phyloP scores from a whole-genome alignment of 2,888 invertebrate genomes.

The Horisme vitalbata region DNA sequence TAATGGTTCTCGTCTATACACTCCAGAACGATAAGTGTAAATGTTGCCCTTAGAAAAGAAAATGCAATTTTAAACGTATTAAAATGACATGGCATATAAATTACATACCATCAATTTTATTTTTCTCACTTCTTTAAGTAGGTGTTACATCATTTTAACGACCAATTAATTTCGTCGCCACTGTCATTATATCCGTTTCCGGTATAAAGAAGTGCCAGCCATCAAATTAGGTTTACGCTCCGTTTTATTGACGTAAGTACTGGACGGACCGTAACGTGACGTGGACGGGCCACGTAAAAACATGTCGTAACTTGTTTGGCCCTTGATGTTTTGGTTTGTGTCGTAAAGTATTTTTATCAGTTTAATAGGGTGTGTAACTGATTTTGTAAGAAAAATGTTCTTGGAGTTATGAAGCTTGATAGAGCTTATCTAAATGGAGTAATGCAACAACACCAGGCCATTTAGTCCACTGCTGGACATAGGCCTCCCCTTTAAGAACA shows the following conservation, averaged over 20 bases:
- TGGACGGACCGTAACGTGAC: conserved; percentile 22
- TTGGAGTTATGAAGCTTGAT: too few relatives aligned
- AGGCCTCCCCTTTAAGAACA: too few relatives aligned
- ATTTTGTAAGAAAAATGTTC: too few relatives aligned
- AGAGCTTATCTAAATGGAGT: too few relatives aligned
- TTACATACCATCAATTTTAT: not conserved
- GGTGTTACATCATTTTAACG: conserved; percentile 12
- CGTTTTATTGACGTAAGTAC: conserved; percentile 31
- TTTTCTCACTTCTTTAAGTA: not conserved
- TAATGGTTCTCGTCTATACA: too few relatives aligned
- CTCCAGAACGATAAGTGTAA: too few relatives aligned
- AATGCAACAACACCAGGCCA: too few relatives aligned
- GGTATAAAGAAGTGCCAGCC: conserved; percentile 30
- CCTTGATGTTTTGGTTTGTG: conserved; percentile 3
- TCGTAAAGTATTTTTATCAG: conserved; percentile 1
- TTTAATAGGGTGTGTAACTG: not conserved
- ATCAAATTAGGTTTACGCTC: conserved; percentile 37
- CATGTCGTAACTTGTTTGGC: conserved; percentile 4
- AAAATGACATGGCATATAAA: not conserved
- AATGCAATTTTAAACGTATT: not conserved
- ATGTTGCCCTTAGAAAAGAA: too few relatives aligned
- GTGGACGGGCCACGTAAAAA: conserved; percentile 18
- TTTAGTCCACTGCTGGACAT: too few relatives aligned
- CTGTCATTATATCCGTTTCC: conserved; percentile 19
- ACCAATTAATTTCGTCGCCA: conserved; percentile 19